Evolutionary conservation across 1,140 invertebrate genomes (phyloP), one percentile per base, ranked within the genome.

Genomic region (Mercenaria mercenaria): DNA sequence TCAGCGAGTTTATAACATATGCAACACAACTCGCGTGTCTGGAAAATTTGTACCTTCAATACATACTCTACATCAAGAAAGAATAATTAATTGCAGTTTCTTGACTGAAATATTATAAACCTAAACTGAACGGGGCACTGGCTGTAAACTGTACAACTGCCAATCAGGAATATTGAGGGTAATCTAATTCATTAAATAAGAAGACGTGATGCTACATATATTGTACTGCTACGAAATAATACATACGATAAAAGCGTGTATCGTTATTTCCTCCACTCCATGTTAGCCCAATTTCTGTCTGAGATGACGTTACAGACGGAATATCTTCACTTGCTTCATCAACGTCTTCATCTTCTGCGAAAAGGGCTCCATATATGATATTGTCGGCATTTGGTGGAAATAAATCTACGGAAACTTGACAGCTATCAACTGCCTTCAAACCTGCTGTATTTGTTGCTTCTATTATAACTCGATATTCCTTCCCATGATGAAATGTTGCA

Each of bases 401-500:
- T 1, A 80, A 32, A 11, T 50, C 56, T 18, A 80, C 76, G 26
- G 13, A 47, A 1, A 80, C 76, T n/a, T 23, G 2, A 52, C 76
- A 80, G 29, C n/a, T 47, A 41, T 39, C 15, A 23, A 18, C 56
- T 10, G 29, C 20, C 20, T 18, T 41, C 1, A 80, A n/a, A 1
- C 76, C 76, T 26, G 76, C 76, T n/a, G 6, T 80, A 32, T 80
- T 80, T n/a, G 56, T 50, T 20, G 47, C 76, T n/a, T 3, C 13
- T n/a, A 80, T 47, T 80, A 20, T n/a, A 6, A 80, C 76, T 20
- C 47, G 26, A 32, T 80, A 80, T n/a, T 50, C 23, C 29, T 52
- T 26, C 8, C 47, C 76, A 32, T 80, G 20, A 52, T 80, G 1
- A 80, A 80, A 80, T n/a, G 76, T 80, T 26, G 26, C 76, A 26